Base-by-base conservation (phyloP, 2,113 vertebrate genomes). In the Triplophysa dalaica region DNA sequence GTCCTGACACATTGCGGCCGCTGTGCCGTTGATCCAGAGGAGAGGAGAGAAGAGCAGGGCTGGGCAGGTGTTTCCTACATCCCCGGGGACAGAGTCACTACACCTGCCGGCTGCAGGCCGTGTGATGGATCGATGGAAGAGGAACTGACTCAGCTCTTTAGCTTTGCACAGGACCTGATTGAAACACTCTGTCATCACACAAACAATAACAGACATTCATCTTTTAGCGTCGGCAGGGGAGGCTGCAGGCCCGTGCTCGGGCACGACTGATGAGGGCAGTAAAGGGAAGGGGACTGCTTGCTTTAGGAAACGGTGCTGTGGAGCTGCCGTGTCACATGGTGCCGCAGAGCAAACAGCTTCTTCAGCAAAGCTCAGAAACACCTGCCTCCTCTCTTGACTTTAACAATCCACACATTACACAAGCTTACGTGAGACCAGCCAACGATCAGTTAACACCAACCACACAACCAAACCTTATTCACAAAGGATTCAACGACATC, bases 191-290 rank as follows among this genome's bases (percentile, higher is more conserved):
- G 91, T 96, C 94, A 94, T 92, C 93, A 91, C 93, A 93, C 91
- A 95, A 95, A 96, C 94, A 95, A 89, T 94, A 95, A 93, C 90
- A 94, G 91, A 82, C 92, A 93, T 94, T 91, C 88, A 92, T 93
- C 93, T 93, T 89, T 74, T 69, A 83, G 79, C 75, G 24, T 24
- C 63, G 13, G 50, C 63, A 85, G 85, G 85, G 81, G 84, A 87
- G 70, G 68, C 75, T 73, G 68, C 29, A 68, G 78, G 43, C 65
- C 10, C 24, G 43, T 21, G 52, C 13, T 52, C 17, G 56, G 5
- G 52, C 73, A 69, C 69, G 45, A 75, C 86, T 13, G 85, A 91
- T 86, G 88, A 91, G 90, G 85, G 88, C 80, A 50, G 81, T 92
- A 88, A 90, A 86, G 89, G 61, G 70, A 77, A 61, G 24, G 17